phyloP scores from a whole-genome alignment of 1,140 invertebrate species.

The Maconellicoccus hirsutus region DNA sequence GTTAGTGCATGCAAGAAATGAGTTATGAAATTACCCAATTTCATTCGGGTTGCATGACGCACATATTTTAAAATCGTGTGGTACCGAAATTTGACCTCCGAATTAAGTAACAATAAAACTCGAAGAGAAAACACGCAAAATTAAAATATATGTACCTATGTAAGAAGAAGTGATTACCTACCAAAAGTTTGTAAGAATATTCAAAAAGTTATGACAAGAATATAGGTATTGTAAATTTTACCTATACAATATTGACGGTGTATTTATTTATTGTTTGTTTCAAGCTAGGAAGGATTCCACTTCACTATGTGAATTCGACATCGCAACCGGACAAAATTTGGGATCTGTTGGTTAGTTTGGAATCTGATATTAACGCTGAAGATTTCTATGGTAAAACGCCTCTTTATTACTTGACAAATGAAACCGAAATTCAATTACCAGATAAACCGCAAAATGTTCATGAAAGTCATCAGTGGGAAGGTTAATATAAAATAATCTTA shows the following conservation, averaged over 20 bases:
- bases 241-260: neutral
- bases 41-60: no score
- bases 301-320: conserved; percentile 34
- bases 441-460: conserved; percentile 36
- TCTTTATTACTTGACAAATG: conserved; percentile 52
- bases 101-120: no score
- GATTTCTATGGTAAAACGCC: conserved; percentile 55
- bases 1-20: no score
- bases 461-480: no score
- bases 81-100: no score
- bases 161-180: no score
- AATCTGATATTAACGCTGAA: conserved; percentile 49
- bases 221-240: neutral
- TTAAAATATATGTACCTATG: no score
- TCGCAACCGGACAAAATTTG: conserved; percentile 49
- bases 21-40: no score
- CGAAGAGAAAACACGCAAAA: no score
- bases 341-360: conserved; percentile 49
- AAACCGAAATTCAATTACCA: conserved; percentile 47
- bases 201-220: neutral
- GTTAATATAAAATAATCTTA: no score
- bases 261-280: neutral
- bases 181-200: no score
- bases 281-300: conserved; percentile 23
- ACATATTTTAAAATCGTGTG: no score